Base-by-base conservation (phyloP, 2,888 invertebrate genomes). In the Therioaphis trifolii region DNA sequence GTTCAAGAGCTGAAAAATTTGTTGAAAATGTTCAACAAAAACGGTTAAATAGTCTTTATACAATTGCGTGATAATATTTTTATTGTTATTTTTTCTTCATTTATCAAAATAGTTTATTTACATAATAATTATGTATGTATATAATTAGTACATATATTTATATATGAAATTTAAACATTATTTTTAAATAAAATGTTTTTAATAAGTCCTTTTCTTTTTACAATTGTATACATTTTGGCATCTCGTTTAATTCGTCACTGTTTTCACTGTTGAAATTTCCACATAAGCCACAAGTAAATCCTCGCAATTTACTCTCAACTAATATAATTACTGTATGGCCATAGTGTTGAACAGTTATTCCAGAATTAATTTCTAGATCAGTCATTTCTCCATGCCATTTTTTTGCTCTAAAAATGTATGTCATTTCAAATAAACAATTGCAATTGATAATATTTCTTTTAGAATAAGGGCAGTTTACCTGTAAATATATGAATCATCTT, bases 261-360 rank as follows among this genome's bases (percentile, higher is more conserved):
- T 85, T 86, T 85, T 87, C 87, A 66, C 87, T 86, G 84, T 87
- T 87, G 85, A 87, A 86, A 85, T 87, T 87, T 15, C 87, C 87
- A 85, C 88, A 88, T 24, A 87, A 78, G 12, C 88, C 88, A 76
- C 87, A 87, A 2, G 87, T 86, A 27, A 84, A 79, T 21, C 87
- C 88, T 27, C 86, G 85, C 72, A 87, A 86, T 49, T 86, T 79
- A n/a, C 86, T 86, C 7, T 86, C 86, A 7, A 87, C 85, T 9
- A 87, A 84, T 14, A 87, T 85, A 11, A 87, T 86, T 14, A 87
- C 86, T 35, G 87, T 87, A n/a, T 87, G 86, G 52, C 86, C 87
- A 78, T 87, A 87, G 75, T 87, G 86, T 71, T 87, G 87, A 18
- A 88, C 66, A 11, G 86, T 86, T 40, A 87, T 85, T 49, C 87